Base-by-base conservation (phyloP, 92 coral and sea anemone genomes). In the Zoanthus sociatus region DNA sequence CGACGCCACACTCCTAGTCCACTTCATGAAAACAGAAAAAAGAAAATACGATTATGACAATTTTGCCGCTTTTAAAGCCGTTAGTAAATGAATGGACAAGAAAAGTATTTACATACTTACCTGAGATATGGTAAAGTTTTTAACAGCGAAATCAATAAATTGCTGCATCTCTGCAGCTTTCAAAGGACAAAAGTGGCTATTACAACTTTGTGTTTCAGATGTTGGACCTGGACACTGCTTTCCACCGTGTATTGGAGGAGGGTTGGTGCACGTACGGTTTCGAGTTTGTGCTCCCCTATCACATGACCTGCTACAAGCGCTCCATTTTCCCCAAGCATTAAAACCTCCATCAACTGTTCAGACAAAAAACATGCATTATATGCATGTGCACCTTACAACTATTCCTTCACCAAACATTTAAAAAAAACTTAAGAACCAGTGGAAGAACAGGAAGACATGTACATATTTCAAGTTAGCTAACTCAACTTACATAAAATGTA, bases 241-340 rank as follows among this genome's bases (percentile, higher is more conserved):
- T n/a, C 83, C 83, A 37, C 83, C 83, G 20, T 56, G 12, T 1
- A 67, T 26, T 13, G 83, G 83, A 42, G 83, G 51, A 78, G 83
- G 83, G 68, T 42, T 78, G 71, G 83, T 78, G 18, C 83, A 78
- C 8, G 30, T 78, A 13, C 83, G 83, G 53, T 17, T 78, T 15
- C 83, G 83, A 67, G 71, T 48, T 46, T 56, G 83, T 20, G 83
- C 56, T 78, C 71, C 83, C 31, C 44, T 21, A 7, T 58, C 83
- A 78, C 83, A 78, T 9, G 83, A 8, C 48, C n/a, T 26, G 4
- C 50, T 78, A 51, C 83, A 78, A 18, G 5, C 26, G 69, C 69
- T 63, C 69, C 69, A 30, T 37, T 50, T 6, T 3, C 77, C 77
- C 77, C 77, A 73, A 47, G 17, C 53, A 37, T 3, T 73, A 42